Base-by-base conservation (phyloP, 2,888 invertebrate species). In the Philereme vetulata region DNA sequence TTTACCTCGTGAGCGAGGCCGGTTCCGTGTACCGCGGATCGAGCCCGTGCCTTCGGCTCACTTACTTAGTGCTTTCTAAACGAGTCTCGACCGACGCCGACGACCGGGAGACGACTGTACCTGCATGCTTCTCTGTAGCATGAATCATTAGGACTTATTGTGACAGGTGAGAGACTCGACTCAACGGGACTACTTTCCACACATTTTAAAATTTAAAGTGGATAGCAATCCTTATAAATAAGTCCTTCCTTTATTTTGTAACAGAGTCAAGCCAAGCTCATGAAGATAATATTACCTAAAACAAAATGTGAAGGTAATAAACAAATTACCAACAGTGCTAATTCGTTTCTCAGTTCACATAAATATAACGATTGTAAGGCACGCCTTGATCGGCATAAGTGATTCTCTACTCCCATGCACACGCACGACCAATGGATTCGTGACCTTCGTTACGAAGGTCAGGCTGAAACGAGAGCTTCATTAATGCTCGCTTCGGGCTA, bases 61-160 rank as follows among this genome's bases (percentile, higher is more conserved):
- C 74, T 72, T 71, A 21, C 21, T 21, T 21, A 60, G 81, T 80
- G 84, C 81, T 83, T 83, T 84, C 83, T 80, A 82, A 82, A 80
- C 80, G 80, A 75, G 74, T 76, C 76, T 73, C 72, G 68, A 72
- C 36, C 36, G 36, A 4, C 36, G 21, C 40, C 4, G 9, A 8
- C 42, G 42, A 42, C 70, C 74, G 72, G 70, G 71, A 70, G 72
- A 59, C 70, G 68, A 67, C 63, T 67, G 73, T 72, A 72, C 44
- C 65, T 49, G 51, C 53, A 50, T 65, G 74, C 56, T 60, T 44
- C 56, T 33, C 10, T 40, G 61, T 62, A 66, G 58, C 70, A 64
- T 70, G 70, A 76, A 66, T 72, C 69, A 62, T 66, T 68, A 75
- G 74, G 72, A 76, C 72, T 74, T 66, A 69, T 66, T 68, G 60